These are phyloP conservation scores for Paracyclopina nana DNA, from an alignment of 1,140 invertebrate genomes.

Conservation along the genomic window DNA sequence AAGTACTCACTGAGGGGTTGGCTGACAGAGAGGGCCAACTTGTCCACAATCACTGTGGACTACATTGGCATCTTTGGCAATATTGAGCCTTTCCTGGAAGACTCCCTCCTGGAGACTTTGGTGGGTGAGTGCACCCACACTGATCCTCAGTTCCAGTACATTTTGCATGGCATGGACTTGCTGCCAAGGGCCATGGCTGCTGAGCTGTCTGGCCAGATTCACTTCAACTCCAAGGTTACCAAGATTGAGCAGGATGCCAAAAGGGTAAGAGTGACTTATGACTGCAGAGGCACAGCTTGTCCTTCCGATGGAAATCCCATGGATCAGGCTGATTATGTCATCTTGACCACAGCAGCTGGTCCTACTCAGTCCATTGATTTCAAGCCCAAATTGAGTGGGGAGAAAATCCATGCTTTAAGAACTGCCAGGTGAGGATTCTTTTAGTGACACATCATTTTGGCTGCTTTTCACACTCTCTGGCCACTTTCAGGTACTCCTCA, in stretches of 20 bases:
- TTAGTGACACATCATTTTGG: no score
- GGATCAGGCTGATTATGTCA: not conserved
- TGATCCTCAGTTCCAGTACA: not conserved
- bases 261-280: not conserved
- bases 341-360: not conserved
- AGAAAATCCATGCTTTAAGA: not conserved
- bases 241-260: not conserved
- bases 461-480: no score
- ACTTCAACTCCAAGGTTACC: not conserved
- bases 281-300: not conserved
- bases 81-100: not conserved
- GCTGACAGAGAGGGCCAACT: not conserved
- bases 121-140: not conserved
- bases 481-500: no score
- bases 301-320: not conserved
- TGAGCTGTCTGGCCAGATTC: not conserved
- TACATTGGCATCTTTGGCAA: not conserved
- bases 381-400: not conserved
- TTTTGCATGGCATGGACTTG: not conserved
- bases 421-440: no score
- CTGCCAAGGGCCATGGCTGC: not conserved
- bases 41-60: not conserved
- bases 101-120: not conserved
- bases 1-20: not conserved
- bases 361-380: not conserved